A percentile compares a stretch with the other conserved stretches of the same genome.
Conservation (phyloP, 2,113 vertebrate genomes). For the Perca schrenkii region DNA sequence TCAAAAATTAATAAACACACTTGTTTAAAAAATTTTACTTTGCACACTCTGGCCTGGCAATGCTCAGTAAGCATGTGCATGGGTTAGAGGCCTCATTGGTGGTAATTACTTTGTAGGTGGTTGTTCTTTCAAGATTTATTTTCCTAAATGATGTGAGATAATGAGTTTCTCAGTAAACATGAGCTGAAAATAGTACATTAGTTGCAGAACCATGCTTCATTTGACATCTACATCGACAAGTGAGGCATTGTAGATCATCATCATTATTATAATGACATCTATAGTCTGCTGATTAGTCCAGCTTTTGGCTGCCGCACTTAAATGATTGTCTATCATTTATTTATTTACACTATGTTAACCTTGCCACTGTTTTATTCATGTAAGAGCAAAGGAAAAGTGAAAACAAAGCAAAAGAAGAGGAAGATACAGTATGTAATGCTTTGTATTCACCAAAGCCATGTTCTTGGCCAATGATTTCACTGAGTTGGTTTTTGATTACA, state of each 20-base stretch:
- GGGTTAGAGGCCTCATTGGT: too few relatives aligned
- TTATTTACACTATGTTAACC: neutral
- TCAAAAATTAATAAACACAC: too few relatives aligned
- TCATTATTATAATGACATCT: too few relatives aligned
- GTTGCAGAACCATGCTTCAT: neutral
- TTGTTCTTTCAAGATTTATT: neutral
- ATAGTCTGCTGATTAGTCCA: too few relatives aligned
- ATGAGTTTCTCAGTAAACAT: neutral
- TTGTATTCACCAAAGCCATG: neutral
- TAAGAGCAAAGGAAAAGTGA: neutral
- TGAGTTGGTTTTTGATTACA: neutral
- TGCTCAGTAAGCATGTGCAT: neutral
- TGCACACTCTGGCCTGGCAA: neutral
- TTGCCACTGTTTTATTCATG: neutral
- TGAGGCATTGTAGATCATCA: neutral
- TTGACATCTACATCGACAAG: neutral
- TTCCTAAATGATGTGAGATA: too few relatives aligned
- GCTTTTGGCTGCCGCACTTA: too few relatives aligned
- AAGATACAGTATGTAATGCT: neutral
- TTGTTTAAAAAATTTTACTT: too few relatives aligned
- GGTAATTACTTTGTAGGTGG: neutral
- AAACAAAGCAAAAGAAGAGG: neutral
- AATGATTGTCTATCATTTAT: neutral
- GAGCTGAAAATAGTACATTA: neutral
- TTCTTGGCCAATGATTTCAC: neutral